A percentile compares a stretch with the other conserved stretches of the same genome.
These are phyloP conservation scores for Pollachius pollachius DNA, from an alignment of 2,113 vertebrate genomes.

Conservation along the genomic window DNA sequence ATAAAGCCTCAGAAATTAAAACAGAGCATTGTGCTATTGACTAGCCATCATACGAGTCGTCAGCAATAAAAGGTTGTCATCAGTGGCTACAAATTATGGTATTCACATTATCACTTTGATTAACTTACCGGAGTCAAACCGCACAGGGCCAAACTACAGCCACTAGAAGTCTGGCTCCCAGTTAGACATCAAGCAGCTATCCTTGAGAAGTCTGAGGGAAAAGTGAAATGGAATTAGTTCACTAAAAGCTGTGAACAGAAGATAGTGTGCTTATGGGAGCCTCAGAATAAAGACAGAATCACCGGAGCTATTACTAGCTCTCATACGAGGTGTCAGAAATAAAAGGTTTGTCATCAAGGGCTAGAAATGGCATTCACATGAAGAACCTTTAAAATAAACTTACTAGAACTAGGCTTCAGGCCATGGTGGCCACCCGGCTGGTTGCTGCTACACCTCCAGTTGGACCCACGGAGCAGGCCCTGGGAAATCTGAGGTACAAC, in stretches of 20 bases:
- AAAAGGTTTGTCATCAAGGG: constrained; percentile 9
- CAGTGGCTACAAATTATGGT: constrained; percentile 5
- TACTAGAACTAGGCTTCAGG: constrained; percentile 11
- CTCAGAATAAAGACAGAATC: background rate
- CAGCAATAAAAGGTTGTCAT: constrained; percentile 13
- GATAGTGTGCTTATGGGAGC: background rate
- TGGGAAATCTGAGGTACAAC: too few relatives aligned
- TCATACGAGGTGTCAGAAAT: constrained; percentile 22
- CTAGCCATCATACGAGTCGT: constrained; percentile 14
- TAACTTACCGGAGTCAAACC: background rate
- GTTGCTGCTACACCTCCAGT: too few relatives aligned
- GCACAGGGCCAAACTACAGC: too few relatives aligned
- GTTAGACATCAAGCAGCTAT: background rate
- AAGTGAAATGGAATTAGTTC: too few relatives aligned
- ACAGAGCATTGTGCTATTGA: background rate
- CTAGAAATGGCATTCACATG: background rate
- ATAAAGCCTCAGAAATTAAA: constrained; percentile 5
- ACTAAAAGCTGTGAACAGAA: too few relatives aligned
- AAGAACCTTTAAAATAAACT: constrained; percentile 9
- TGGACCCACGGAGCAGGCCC: too few relatives aligned
- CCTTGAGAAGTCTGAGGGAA: too few relatives aligned
- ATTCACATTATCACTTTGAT: background rate
- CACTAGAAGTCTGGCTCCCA: background rate
- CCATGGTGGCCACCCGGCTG: too few relatives aligned
- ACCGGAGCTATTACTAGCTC: background rate